These are phyloP conservation scores for Meandrusa payeni DNA, from an alignment of 2,888 invertebrate species.

Conservation along the genomic window DNA sequence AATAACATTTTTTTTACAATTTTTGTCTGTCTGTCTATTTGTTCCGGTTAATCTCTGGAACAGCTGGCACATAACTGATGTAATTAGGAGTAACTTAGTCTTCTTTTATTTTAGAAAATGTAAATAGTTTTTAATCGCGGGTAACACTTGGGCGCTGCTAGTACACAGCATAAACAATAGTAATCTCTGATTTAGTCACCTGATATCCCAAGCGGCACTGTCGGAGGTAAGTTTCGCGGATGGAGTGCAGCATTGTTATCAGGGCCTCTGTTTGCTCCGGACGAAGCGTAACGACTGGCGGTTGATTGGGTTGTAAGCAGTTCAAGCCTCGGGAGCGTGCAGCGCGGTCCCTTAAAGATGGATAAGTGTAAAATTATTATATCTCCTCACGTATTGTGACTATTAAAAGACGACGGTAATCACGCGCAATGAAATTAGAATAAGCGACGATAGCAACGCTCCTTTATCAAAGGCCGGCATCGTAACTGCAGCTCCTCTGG, in stretches of 20 bases:
- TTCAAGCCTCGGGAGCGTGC: neutral
- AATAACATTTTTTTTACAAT: too few relatives aligned
- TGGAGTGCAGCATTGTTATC: neutral
- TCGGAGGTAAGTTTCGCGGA: neutral
- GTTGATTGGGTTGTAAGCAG: neutral
- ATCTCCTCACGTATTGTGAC: neutral
- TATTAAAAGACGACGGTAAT: neutral
- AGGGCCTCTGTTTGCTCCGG: neutral
- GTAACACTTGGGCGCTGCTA: too few relatives aligned
- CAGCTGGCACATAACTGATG: too few relatives aligned
- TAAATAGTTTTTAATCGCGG: too few relatives aligned
- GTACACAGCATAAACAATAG: too few relatives aligned
- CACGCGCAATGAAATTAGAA: neutral
- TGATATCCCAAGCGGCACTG: neutral
- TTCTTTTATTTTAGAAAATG: too few relatives aligned
- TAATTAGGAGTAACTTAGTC: too few relatives aligned
- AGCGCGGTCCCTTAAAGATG: neutral
- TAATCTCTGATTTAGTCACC: too few relatives aligned
- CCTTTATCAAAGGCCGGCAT: neutral
- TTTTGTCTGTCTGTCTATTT: too few relatives aligned
- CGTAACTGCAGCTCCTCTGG: too few relatives aligned
- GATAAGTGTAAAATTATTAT: neutral
- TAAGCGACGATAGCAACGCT: neutral
- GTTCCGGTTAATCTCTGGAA: too few relatives aligned
- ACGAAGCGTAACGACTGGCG: neutral